phyloP scores from a whole-genome alignment of 2,888 invertebrate species.

The Lasioglossum oenotherae region DNA sequence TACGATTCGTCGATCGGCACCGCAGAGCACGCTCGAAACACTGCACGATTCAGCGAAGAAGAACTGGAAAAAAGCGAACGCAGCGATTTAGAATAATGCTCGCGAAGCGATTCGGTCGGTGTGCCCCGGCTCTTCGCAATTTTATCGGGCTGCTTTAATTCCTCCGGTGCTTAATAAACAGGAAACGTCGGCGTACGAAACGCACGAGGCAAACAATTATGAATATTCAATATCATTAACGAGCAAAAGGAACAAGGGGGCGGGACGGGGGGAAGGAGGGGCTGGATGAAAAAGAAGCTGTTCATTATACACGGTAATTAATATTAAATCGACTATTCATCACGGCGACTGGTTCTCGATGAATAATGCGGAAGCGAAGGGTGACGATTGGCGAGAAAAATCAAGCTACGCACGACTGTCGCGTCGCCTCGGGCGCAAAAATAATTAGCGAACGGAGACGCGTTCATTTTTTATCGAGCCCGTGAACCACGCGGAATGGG shows the following conservation, averaged over 20 bases:
- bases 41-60: not conserved
- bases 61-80: not conserved
- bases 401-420: constrained; percentile 20
- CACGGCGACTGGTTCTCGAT: not conserved
- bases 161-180: not conserved
- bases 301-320: constrained; percentile 48
- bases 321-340: constrained; percentile 50
- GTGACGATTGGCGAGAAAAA: constrained; percentile 44
- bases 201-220: constrained; percentile 30
- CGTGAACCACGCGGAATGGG: not conserved
- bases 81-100: constrained; percentile 1
- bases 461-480: not conserved
- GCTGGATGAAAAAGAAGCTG: constrained; percentile 6
- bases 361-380: constrained; percentile 24
- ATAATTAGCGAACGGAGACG: constrained; percentile 48
- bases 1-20: not conserved
- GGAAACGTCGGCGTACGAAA: constrained; percentile 5
- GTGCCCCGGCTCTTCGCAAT: not conserved
- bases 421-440: constrained; percentile 21
- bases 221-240: constrained; percentile 57
- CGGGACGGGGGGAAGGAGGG: not conserved
- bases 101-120: not conserved
- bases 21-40: not conserved
- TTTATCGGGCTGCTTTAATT: constrained; percentile 30
- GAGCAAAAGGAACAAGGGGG: not conserved